Evolutionary conservation across 2,113 vertebrate genomes (phyloP).

Genomic region (Elanus axillaris): DNA sequence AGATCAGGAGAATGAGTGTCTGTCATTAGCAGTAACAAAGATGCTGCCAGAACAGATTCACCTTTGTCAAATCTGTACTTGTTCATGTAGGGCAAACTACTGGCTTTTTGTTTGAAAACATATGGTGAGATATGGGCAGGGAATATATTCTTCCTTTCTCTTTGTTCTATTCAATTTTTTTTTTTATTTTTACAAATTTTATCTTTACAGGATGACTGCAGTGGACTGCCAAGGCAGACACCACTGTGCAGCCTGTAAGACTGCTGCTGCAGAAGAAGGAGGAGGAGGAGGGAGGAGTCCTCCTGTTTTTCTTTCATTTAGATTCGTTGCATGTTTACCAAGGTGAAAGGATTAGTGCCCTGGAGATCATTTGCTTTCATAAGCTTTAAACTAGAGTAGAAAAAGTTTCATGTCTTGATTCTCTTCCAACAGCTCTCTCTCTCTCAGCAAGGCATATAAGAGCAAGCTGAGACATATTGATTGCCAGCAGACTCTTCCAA

Average conservation of each 20-base stretch:
- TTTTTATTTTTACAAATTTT: neutral
- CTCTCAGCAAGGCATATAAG: slow-evolving; percentile 67
- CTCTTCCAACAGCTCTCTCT: slow-evolving; percentile 53
- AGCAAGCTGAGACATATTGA: slow-evolving; percentile 75
- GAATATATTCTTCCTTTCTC: neutral
- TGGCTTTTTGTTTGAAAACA: neutral
- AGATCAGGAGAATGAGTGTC: neutral
- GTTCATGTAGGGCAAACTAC: neutral
- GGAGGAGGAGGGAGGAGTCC: neutral
- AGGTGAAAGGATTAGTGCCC: slow-evolving; percentile 70
- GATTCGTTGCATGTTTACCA: slow-evolving; percentile 66
- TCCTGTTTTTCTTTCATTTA: slow-evolving; percentile 54
- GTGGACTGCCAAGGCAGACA: neutral
- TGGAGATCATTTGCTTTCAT: slow-evolving; percentile 75
- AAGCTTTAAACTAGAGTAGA: slow-evolving; percentile 70
- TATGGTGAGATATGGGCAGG: neutral
- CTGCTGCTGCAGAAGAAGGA: neutral
- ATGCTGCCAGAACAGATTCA: neutral
- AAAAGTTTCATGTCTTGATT: slow-evolving; percentile 75
- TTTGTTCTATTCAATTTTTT: neutral
- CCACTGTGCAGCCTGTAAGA: neutral
- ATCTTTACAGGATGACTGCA: neutral
- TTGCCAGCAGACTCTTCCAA: slow-evolving; percentile 67
- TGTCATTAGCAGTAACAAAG: neutral
- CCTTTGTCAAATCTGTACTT: neutral